A percentile compares a stretch with the other conserved stretches of the same genome.
Evolutionary conservation across 2,797 vertebrate genomes (phyloP).

Genomic region (Galago senegalensis): DNA sequence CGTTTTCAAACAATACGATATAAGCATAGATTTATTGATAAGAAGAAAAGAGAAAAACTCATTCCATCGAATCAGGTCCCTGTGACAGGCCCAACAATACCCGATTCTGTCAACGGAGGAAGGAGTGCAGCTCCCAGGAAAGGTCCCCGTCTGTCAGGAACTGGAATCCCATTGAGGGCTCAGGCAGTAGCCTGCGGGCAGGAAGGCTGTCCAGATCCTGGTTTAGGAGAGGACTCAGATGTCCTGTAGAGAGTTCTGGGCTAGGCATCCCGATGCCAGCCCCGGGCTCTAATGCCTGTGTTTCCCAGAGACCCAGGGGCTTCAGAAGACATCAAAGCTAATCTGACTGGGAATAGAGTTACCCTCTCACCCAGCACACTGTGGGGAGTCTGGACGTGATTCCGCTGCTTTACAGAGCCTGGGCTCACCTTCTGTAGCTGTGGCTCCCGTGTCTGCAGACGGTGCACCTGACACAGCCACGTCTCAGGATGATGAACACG

Average conservation of each 20-base stretch:
- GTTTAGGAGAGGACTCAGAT: not conserved
- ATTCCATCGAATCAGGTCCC: not conserved
- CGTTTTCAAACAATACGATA: not conserved
- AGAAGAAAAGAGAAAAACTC: not conserved
- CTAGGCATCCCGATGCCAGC: accelerated
- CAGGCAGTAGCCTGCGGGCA: not conserved
- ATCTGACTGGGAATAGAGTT: not conserved
- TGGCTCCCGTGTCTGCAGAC: no score
- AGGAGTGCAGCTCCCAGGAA: not conserved
- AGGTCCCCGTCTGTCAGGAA: not conserved
- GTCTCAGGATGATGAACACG: not conserved
- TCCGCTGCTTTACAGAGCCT: not conserved
- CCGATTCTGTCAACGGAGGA: not conserved
- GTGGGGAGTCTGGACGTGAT: not conserved
- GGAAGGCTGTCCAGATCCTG: not conserved
- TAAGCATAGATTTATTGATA: not conserved
- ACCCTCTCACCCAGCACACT: not conserved
- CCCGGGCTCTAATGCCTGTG: no score
- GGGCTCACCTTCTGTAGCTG: no score
- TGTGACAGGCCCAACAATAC: no score
- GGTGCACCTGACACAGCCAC: not conserved
- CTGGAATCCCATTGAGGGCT: not conserved
- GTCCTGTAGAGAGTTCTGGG: not conserved
- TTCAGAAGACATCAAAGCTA: not conserved
- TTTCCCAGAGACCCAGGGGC: no score